Evolutionary conservation across 2,797 vertebrate species (phyloP).

Genomic region (Bucorvus abyssinicus): DNA sequence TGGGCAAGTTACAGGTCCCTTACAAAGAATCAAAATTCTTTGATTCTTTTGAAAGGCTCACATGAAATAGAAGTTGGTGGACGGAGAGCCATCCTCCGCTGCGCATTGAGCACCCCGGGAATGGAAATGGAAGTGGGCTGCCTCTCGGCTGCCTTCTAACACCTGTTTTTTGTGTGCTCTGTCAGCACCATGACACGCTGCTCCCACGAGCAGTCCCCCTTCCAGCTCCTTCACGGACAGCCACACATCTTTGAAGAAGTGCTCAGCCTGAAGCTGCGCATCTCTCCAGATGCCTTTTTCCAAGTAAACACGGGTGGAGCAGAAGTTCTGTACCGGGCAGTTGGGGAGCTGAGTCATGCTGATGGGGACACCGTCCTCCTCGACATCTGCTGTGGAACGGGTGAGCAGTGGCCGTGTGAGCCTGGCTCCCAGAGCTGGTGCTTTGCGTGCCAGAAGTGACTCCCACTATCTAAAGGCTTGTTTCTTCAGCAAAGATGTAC

Average conservation of each 20-base stretch:
- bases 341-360: slow-evolving; percentile 73
- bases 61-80: neutral
- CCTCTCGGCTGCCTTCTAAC: neutral
- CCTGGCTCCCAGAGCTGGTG: neutral
- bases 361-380: slow-evolving; percentile 72
- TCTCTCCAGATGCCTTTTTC: slow-evolving; percentile 86
- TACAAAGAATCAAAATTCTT: neutral
- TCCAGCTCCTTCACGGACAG: slow-evolving; percentile 83
- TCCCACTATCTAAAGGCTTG: neutral
- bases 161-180: neutral
- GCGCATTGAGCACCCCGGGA: neutral
- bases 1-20: neutral
- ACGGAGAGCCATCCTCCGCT: neutral
- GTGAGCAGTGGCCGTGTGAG: neutral
- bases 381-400: slow-evolving; percentile 86
- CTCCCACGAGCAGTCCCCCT: slow-evolving; percentile 81
- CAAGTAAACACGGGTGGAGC: slow-evolving; percentile 84
- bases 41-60: neutral
- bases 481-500: neutral
- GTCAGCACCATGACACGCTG: slow-evolving; percentile 81
- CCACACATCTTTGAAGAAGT: slow-evolving; percentile 83
- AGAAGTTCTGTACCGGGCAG: slow-evolving; percentile 77
- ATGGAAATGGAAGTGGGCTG: neutral
- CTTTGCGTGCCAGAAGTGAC: neutral
- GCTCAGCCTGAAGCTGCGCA: slow-evolving; percentile 79